Evolutionary conservation across 2,797 vertebrate species (phyloP), one percentile per base, ranked within the genome.

Genomic region (Cyclura pinguis): DNA sequence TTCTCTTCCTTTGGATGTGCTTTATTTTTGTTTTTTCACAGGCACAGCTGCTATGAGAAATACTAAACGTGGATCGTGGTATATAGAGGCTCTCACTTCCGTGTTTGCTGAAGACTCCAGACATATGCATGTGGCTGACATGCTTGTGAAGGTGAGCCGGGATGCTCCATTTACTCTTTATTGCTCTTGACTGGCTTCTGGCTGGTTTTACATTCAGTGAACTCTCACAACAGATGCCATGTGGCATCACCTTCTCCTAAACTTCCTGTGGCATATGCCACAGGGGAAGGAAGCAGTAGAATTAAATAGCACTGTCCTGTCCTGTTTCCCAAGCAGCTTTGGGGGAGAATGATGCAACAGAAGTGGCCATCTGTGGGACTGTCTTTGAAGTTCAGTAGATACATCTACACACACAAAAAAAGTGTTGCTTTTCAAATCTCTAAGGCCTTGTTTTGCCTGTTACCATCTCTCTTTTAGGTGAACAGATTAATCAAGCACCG

Each of bases 31-130:
- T 91, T 87, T 88, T 78, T 55, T 84, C 80, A 32, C 95, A 99
- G 99, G 98, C 94, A 99, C 98, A 0, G 98, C 98, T 0, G 99
- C 99, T 90, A 98, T 99, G 98, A 97, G 99, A 18, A 99, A 99
- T 97, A 99, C 99, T 92, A 99, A 98, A 91, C 98, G 97, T 86
- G 99, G 99, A 0, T 99, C 99, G 85, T 99, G 99, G 99, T 99
- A 98, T 62, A 93, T 99, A 0, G 98, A 99, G 95, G 99, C 99
- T 38, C 98, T 99, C 12, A 96, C 98, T 42, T 94, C 96, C 1
- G 97, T 98, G 8, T 98, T 99, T 90, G 98, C 98, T 0, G 97
- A 98, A 89, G 96, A 96, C 47, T 97, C 98, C 88, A 97, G 94
- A 81, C 97, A 99, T 97, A 98, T 97, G 85, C 99, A 99, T 0